Conservation (phyloP, 2,797 vertebrate genomes). For the Oceanodroma leucorhoa region DNA sequence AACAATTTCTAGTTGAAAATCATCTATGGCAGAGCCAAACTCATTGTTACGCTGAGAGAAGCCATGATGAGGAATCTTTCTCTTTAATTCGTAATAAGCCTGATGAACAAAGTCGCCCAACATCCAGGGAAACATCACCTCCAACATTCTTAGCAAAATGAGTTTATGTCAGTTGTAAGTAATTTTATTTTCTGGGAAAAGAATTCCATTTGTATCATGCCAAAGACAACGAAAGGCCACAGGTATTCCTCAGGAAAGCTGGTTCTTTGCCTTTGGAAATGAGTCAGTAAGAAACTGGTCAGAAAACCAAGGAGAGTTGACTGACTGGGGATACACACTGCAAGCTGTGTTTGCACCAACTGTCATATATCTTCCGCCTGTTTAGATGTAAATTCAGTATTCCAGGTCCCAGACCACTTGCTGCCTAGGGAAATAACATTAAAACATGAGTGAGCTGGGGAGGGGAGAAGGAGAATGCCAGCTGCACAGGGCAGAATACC, state of each 20-base stretch:
- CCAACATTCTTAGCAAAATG: neutral
- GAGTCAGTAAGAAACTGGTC: neutral
- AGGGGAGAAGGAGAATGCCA: neutral
- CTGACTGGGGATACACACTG: neutral
- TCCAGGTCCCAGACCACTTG: neutral
- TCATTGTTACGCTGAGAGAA: neutral
- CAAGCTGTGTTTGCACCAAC: neutral
- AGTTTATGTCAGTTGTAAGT: neutral
- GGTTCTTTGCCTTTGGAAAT: neutral
- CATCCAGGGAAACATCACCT: neutral
- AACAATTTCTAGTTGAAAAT: neutral
- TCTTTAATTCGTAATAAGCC: neutral
- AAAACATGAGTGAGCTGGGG: neutral
- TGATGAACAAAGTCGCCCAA: neutral
- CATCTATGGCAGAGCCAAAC: neutral
- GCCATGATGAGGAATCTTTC: neutral
- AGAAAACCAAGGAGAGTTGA: neutral
- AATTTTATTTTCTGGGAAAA: neutral
- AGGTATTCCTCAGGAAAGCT: neutral
- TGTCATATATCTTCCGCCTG: neutral
- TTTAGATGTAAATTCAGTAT: neutral
- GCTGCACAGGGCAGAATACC: neutral
- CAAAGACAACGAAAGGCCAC: neutral
- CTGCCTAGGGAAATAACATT: neutral
- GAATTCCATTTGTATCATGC: neutral